Base-by-base conservation (phyloP, 2,113 vertebrate genomes). In the Takifugu flavidus region DNA sequence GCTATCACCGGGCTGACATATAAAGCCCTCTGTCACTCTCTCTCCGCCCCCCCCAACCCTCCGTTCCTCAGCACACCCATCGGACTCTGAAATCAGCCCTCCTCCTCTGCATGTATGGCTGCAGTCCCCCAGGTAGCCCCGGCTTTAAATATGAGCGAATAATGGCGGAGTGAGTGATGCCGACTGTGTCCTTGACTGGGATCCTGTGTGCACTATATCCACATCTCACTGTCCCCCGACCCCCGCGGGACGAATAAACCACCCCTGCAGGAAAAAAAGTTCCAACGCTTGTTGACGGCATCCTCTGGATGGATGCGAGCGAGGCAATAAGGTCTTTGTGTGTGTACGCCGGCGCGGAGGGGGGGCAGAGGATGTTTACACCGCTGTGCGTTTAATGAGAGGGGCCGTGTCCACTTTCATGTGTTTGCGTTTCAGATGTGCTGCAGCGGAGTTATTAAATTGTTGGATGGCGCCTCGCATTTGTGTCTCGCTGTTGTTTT, bases 131-230 rank as follows among this genome's bases (percentile, higher is more conserved):
- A 84, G 87, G 84, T 88, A 79, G 82, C 72, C 45, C 74, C 49
- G 76, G 80, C 82, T 87, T 87, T 89, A 85, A 87, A 87, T 86
- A 85, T 82, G 85, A 81, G 85, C 75, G 82, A 87, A 85, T 89
- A 87, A 89, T 82, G 72, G 82, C 63, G 67, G 52, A 54, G 66
- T 88, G 87, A 90, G 79, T 86, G 87, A 90, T 89, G 86, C 76
- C 77, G 74, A 76, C 70, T 12, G 62, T 79, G 86, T 88, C 89
- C 89, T 90, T 90, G 89, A 83, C 86, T 82, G 71, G 82, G 80
- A 78, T 85, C 82, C 82, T 85, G 75, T 74, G 86, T 83, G 82
- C 79, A 78, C 82, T 64, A 57, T 79, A 80, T 85, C 79, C 71
- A 84, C 86, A 82, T 77, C 82, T 86, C 82, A 80, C 80, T 79